A percentile compares a stretch with the other conserved stretches of the same genome.
Evolutionary conservation across 2,797 vertebrate species (phyloP).

Genomic region (Phoxinus dragarum): DNA sequence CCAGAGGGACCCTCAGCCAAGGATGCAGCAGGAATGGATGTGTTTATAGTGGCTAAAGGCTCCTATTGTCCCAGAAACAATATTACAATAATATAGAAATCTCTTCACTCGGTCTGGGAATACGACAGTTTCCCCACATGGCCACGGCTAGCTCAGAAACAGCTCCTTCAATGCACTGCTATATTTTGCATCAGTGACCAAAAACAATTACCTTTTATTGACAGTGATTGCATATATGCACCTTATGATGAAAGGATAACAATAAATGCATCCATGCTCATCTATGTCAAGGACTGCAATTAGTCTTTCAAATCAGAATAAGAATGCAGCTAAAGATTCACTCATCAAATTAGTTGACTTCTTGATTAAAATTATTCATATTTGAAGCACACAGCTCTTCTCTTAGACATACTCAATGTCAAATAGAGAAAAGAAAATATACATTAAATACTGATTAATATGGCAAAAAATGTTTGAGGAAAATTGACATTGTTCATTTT

Average conservation of each 20-base stretch:
- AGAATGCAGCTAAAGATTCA: conserved; percentile 10
- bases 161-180: background rate
- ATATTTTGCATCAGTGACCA: background rate
- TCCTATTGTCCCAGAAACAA: conserved; percentile 76
- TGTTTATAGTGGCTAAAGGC: conserved; percentile 75
- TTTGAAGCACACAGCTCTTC: conserved; percentile 9
- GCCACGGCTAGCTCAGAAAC: conserved; percentile 41
- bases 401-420: conserved; percentile 10
- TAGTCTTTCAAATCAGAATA: conserved; percentile 19
- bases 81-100: conserved; percentile 76
- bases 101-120: conserved; percentile 70
- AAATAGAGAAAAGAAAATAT: background rate
- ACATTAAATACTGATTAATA: background rate
- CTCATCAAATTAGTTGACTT: conserved; percentile 13
- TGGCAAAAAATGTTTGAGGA: background rate
- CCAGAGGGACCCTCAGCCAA: conserved; percentile 70
- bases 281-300: conserved; percentile 9
- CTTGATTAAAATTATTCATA: conserved; percentile 24
- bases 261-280: background rate
- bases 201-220: conserved; percentile 22
- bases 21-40: conserved; percentile 72
- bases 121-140: conserved; percentile 59
- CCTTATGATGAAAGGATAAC: background rate
- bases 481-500: background rate
- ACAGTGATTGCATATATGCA: conserved; percentile 4